A percentile compares a stretch with the other conserved stretches of the same genome.
Conservation (phyloP, 2,888 invertebrate species). For the Lochmaea capreae region DNA sequence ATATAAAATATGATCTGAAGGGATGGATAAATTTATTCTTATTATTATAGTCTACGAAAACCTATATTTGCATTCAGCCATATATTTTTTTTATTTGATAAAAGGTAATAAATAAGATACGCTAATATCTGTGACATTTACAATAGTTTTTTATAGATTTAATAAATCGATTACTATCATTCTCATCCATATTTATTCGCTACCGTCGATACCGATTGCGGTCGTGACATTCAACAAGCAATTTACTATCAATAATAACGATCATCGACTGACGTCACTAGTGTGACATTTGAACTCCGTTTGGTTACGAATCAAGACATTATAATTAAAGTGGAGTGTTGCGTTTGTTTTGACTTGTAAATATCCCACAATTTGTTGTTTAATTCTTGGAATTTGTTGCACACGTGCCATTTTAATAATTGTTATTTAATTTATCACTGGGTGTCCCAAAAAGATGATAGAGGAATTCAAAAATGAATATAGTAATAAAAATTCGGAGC, state of each 20-base stretch:
- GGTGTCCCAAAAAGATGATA: too few species aligned
- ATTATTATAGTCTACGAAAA: too few species aligned
- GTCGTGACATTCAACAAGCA: slow-evolving; percentile 52
- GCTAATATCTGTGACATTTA: neutral
- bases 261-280: slow-evolving; percentile 56
- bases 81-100: too few species aligned
- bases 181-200: neutral
- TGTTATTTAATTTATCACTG: neutral
- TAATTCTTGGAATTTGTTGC: neutral
- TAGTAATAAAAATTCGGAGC: too few species aligned
- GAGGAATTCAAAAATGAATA: too few species aligned
- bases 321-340: slow-evolving; percentile 11
- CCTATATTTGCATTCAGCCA: too few species aligned
- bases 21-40: too few species aligned
- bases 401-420: neutral
- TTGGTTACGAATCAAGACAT: slow-evolving; percentile 27
- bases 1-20: too few species aligned
- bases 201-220: slow-evolving; percentile 36
- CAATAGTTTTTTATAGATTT: neutral
- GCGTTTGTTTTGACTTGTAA: slow-evolving; percentile 21
- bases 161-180: neutral
- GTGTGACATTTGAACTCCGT: slow-evolving; percentile 54
- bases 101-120: neutral
- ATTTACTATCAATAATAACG: slow-evolving; percentile 54
- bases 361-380: slow-evolving; percentile 5